Evolutionary conservation across 2,113 vertebrate species (phyloP), one percentile per base, ranked within the genome.

Genomic region (Lasiurus cinereus): DNA sequence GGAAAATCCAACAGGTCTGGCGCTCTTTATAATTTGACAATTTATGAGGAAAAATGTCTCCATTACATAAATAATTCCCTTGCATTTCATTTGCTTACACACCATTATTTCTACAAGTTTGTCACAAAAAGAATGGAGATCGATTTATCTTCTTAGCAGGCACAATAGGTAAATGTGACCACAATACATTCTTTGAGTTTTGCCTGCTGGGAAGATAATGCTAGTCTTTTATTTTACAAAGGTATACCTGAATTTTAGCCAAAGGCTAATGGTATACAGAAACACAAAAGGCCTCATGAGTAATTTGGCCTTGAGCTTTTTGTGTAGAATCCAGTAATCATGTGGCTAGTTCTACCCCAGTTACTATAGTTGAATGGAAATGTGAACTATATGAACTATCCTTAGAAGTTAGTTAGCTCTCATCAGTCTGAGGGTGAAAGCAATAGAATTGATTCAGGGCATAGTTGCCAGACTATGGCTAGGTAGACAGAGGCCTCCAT

Each of bases 31-130:
- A 96, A 67, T 93, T 96, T 94, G 98, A 97, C 97, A 97, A 97
- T 98, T 98, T 94, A 98, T 98, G 95, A 97, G 96, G 97, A 98
- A 96, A 97, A 97, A 97, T 97, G 77, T 97, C 97, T 98, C 97
- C 89, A 93, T 98, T 97, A 97, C 96, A 98, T 98, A 97, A 98
- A 98, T 98, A 98, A 98, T 98, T 97, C 95, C 89, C 90, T 98
- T 97, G 76, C 87, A 96, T 98, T 98, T 98, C 93, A 97, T 97
- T 98, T 96, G 96, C 92, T 97, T 98, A 93, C 78, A 67, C 48
- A 90, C 82, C 73, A 87, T 91, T 97, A 95, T 98, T 98, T 97
- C 62, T 98, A 15, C 66, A 95, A 95, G 90, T 83, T 97, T 98
- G 92, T 84, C 95, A 90, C 48, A 87, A 88, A 94, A 85, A 96